Evolutionary conservation across 2,888 invertebrate species (phyloP), one percentile per base, ranked within the genome.

Genomic region (Lithosia quadra): DNA sequence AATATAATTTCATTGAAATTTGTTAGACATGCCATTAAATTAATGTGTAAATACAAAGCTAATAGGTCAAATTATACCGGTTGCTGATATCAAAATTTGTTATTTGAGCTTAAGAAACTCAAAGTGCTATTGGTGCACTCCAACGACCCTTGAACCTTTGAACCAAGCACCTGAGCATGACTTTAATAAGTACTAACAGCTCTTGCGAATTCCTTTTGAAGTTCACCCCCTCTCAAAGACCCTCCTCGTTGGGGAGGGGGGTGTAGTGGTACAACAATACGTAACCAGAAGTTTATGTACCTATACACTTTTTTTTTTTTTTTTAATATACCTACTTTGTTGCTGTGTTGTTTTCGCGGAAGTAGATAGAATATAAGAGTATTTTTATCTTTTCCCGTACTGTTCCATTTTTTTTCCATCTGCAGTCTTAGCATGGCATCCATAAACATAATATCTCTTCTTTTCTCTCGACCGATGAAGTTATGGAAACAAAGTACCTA

Each of bases 161-260:
- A 63, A 57, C 56, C 43, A 60, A 67, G 55, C 63, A 39, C 55
- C 59, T 63, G 49, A 69, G 43, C 62, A 36, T 63, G 59, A 53
- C 13, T 60, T 34, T 70, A 60, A 70, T 43, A 66, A 66, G 63
- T 59, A 13, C 24, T 34, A 56, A 70, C 59, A 70, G 63, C 55
- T 60, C 66, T 63, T 58, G 22, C n/a, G 24, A 63, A 70, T 70
- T 67, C 63, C 60, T 56, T 66, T 67, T 67, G 60, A 60, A 62
- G 53, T 59, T 63, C 49, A 36, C n/a, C 28, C 49, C 18, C n/a
- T 49, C 49, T 49, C n/a, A 2, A n/a, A 18, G 1, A 3, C 43
- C 43, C 49, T n/a, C 63, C 24, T 22, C 21, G 56, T 67, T 70
- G 63, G 63, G 56, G 21, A 33, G 28, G 53, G 9, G 22, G 24